phyloP scores from a whole-genome alignment of 2,888 invertebrate species.

The Andrena trimmerana region DNA sequence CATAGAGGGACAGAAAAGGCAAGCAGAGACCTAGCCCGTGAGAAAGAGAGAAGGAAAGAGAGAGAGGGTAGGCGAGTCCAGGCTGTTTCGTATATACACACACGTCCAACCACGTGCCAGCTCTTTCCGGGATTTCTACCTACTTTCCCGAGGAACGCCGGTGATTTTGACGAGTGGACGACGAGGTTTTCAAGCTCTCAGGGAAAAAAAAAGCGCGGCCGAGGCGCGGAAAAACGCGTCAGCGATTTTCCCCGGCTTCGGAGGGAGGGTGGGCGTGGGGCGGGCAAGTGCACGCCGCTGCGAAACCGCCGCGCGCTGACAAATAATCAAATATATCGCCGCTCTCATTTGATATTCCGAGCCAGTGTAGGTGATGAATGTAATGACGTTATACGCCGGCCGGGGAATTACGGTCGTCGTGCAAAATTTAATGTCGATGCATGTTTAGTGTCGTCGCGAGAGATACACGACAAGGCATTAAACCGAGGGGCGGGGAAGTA shows the following conservation, averaged over 20 bases:
- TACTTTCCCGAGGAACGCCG: conserved; percentile 80
- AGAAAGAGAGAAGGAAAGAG: conserved; percentile 41
- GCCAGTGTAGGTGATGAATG: conserved; percentile 62
- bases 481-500: conserved; percentile 8
- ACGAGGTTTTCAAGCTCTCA: conserved; percentile 39
- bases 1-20: conserved; percentile 33
- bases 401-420: conserved; percentile 55
- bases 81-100: conserved; percentile 54
- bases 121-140: conserved; percentile 78
- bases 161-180: conserved; percentile 84
- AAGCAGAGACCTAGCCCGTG: conserved; percentile 30
- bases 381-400: conserved; percentile 57
- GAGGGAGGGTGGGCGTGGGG: not conserved
- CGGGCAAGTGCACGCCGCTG: conserved; percentile 18
- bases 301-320: conserved; percentile 46
- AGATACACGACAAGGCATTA: conserved; percentile 44
- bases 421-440: conserved; percentile 60
- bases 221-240: conserved; percentile 17
- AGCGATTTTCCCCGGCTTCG: not conserved
- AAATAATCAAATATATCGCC: conserved; percentile 66
- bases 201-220: conserved; percentile 7
- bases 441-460: conserved; percentile 45
- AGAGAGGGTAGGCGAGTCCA: conserved; percentile 48
- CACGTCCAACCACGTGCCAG: conserved; percentile 73
- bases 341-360: conserved; percentile 66